Conservation (phyloP, 2,113 vertebrate genomes). For the Lepus americanus region DNA sequence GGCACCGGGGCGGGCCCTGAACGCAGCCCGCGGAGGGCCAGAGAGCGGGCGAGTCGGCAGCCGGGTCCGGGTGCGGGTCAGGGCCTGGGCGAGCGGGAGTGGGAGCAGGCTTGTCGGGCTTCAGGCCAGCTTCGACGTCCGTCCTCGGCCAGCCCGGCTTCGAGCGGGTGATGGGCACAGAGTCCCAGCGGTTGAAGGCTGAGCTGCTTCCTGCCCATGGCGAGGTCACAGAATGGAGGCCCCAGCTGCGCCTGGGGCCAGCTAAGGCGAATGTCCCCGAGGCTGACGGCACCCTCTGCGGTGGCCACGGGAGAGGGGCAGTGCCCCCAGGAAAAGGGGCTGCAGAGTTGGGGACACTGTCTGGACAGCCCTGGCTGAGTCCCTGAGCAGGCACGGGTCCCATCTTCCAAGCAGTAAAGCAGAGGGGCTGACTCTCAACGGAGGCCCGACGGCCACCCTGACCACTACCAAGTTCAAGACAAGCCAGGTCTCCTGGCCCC, state of each 20-base stretch:
- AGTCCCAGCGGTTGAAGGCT: background rate
- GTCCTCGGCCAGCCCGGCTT: background rate
- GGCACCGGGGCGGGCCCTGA: background rate
- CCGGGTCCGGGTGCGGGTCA: background rate
- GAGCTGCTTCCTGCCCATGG: background rate
- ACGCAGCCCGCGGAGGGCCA: background rate
- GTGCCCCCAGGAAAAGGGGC: background rate
- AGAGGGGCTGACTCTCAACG: background rate
- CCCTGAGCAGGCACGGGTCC: background rate
- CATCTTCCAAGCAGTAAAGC: background rate
- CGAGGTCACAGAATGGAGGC: background rate
- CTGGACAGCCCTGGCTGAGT: too few species aligned
- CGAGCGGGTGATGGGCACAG: background rate
- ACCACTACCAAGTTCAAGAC: background rate
- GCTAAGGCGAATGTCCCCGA: too few species aligned
- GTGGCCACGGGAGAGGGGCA: background rate
- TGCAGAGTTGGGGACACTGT: too few species aligned
- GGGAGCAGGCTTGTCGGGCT: background rate
- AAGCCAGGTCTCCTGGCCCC: background rate
- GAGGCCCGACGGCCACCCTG: fast-evolving
- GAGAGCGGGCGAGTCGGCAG: background rate
- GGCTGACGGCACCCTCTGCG: background rate
- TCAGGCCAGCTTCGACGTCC: background rate
- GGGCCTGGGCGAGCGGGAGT: background rate
- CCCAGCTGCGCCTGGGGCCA: fast-evolving